Percentiles rank a stretch among this genome's conserved stretches.
Evolutionary conservation across 2,113 vertebrate genomes (phyloP).

Genomic region (Madoqua kirkii): DNA sequence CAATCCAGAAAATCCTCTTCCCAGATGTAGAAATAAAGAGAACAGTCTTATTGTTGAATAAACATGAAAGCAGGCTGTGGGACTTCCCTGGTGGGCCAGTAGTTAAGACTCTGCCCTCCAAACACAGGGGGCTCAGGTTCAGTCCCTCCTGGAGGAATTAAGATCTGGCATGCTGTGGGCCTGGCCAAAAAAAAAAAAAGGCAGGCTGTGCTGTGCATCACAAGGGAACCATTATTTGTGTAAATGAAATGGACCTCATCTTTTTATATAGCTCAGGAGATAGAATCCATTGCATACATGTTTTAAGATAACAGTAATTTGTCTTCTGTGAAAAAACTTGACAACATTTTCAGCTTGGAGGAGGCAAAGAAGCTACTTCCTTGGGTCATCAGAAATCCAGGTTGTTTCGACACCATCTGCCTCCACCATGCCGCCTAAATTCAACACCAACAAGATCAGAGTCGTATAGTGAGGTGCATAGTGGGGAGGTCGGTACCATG

Average conservation of each 20-base stretch:
- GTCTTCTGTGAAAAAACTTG: background rate
- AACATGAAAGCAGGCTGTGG: background rate
- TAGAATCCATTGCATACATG: too few species aligned
- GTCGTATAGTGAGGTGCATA: background rate
- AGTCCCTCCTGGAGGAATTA: background rate
- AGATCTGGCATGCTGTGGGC: background rate
- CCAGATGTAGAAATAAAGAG: background rate
- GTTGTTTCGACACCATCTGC: background rate
- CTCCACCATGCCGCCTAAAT: background rate
- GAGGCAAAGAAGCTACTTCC: background rate
- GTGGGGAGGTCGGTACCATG: background rate
- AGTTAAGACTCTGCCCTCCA: background rate
- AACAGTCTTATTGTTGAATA: background rate
- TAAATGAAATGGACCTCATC: background rate
- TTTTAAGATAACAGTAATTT: too few species aligned
- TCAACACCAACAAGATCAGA: background rate
- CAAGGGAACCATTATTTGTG: too few species aligned
- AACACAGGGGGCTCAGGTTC: background rate
- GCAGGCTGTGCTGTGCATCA: background rate
- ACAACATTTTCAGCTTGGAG: background rate
- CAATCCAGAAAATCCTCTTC: background rate
- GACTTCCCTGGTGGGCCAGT: background rate
- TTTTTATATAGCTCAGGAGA: background rate
- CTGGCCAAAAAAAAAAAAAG: background rate
- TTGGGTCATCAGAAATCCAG: rapidly evolving